Evolutionary conservation across 2,797 vertebrate species (phyloP).

Genomic region (Ceryle rudis): DNA sequence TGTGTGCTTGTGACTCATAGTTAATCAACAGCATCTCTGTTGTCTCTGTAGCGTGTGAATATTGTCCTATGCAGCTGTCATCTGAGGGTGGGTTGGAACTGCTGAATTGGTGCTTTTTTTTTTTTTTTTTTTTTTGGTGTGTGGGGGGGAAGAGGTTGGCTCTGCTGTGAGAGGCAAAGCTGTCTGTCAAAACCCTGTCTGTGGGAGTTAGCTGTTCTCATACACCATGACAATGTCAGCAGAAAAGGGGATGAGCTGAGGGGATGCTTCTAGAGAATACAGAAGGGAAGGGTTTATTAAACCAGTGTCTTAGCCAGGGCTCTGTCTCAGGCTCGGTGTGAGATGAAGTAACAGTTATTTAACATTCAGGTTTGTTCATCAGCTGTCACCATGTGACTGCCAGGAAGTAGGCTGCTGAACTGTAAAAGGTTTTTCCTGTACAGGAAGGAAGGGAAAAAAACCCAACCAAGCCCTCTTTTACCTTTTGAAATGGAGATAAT

Average conservation of each 20-base stretch:
- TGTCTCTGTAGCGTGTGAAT: background rate
- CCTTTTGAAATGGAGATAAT: background rate
- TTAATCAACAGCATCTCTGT: background rate
- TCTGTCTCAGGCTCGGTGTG: background rate
- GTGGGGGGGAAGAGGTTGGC: background rate
- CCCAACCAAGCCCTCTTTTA: background rate
- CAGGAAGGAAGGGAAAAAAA: background rate
- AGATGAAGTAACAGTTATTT: background rate
- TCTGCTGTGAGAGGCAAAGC: background rate
- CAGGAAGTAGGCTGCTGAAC: background rate
- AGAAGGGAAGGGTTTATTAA: background rate
- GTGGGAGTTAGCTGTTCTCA: background rate
- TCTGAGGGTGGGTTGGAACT: background rate
- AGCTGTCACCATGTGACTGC: background rate
- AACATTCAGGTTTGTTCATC: background rate
- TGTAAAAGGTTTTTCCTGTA: background rate
- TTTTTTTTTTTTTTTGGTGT: too few species aligned
- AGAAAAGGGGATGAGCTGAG: background rate
- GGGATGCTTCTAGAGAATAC: background rate
- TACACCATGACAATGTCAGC: background rate
- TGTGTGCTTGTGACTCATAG: background rate
- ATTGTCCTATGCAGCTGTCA: background rate
- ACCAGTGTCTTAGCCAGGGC: background rate
- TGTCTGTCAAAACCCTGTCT: background rate
- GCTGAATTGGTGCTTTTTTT: background rate